Percentiles rank a stretch among this genome's conserved stretches.
These are phyloP conservation scores for Thamnophis elegans DNA, from an alignment of 2,797 vertebrate genomes.

Conservation along the genomic window DNA sequence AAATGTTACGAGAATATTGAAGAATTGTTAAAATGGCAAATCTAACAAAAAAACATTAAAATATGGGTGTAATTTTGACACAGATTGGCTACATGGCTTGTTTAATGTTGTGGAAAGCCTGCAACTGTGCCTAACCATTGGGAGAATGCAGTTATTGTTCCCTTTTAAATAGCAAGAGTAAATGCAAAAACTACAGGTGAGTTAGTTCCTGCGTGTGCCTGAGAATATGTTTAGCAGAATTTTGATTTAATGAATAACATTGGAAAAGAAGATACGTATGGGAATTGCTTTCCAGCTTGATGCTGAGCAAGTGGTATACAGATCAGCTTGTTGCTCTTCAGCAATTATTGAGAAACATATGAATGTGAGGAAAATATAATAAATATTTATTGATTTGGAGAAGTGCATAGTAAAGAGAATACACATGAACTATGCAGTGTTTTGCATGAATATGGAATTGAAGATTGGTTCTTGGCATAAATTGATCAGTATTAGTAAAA, in stretches of 20 bases:
- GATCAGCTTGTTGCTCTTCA: neutral
- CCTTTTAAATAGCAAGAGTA: neutral
- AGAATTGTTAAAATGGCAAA: neutral
- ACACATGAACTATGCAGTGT: neutral
- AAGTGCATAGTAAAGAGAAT: neutral
- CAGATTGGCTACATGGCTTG: neutral
- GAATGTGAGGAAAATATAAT: neutral
- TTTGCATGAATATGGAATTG: neutral
- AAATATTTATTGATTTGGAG: neutral
- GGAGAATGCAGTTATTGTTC: neutral
- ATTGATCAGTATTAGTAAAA: neutral
- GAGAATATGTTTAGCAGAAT: neutral
- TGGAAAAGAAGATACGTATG: neutral
- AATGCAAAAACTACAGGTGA: neutral
- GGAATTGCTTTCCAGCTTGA: neutral
- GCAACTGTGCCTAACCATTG: neutral
- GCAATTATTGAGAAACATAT: neutral
- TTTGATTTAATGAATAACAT: neutral
- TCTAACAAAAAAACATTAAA: neutral
- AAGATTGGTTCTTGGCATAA: neutral
- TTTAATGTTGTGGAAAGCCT: neutral
- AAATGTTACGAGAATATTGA: neutral
- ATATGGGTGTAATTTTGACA: neutral
- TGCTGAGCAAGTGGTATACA: neutral
- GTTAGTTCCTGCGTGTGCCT: neutral